A percentile compares a stretch with the other conserved stretches of the same genome.
phyloP scores from a whole-genome alignment of 23 tunicate genomes.

The Aplidium turbinatum region DNA sequence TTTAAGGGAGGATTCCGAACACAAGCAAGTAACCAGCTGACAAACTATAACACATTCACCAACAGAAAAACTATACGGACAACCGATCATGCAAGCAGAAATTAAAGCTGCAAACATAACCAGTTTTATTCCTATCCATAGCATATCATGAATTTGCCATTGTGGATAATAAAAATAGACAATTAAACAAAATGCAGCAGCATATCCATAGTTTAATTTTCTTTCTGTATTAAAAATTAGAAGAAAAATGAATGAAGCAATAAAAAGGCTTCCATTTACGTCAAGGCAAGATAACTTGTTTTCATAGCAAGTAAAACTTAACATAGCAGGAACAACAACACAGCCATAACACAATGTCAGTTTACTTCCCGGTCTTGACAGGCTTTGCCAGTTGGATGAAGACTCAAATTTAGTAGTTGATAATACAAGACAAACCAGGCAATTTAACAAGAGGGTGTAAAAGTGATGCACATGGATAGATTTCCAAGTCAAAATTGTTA shows the following conservation, averaged over 20 bases:
- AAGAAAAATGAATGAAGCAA: not conserved
- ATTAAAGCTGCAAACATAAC: constrained; percentile 14
- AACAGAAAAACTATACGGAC: constrained; percentile 42
- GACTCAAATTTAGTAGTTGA: too few relatives aligned
- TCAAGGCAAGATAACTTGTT: not conserved
- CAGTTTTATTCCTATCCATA: not conserved
- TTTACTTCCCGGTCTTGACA: too few relatives aligned
- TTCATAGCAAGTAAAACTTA: not conserved
- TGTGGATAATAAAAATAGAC: not conserved
- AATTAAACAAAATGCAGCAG: not conserved
- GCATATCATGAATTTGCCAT: not conserved
- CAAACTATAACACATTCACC: constrained; percentile 50
- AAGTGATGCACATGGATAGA: too few relatives aligned
- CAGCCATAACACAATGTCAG: constrained; percentile 37
- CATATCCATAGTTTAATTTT: not conserved
- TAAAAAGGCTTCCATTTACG: too few relatives aligned
- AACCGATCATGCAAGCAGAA: constrained; percentile 19
- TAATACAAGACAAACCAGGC: too few relatives aligned
- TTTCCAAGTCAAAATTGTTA: too few relatives aligned
- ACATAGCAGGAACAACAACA: constrained; percentile 27
- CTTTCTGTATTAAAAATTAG: not conserved
- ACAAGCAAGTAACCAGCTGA: constrained; percentile 31
- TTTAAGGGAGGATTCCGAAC: too few relatives aligned
- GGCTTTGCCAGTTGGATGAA: too few relatives aligned
- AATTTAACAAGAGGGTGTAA: too few relatives aligned